Evolutionary conservation across 2,888 invertebrate species (phyloP).

Genomic region (Mythimna lalbum): DNA sequence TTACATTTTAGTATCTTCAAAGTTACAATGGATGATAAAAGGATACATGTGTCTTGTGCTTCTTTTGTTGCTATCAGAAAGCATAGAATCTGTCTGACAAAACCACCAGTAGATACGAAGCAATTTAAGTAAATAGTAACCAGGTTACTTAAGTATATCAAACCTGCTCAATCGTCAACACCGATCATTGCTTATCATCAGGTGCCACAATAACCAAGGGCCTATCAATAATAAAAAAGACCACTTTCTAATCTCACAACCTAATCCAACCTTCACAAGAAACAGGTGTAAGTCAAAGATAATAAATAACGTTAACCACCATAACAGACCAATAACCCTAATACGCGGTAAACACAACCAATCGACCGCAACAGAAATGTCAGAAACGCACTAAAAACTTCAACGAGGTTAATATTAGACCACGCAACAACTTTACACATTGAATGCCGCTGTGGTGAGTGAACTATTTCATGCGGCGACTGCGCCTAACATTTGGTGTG

Average conservation of each 20-base stretch:
- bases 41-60: too few relatives aligned
- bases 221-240: too few relatives aligned
- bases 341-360: constrained; percentile 35
- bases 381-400: constrained; percentile 49
- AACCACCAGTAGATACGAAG: too few relatives aligned
- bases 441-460: constrained; percentile 42
- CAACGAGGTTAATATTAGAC: constrained; percentile 49
- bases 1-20: too few relatives aligned
- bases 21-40: too few relatives aligned
- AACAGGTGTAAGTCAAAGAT: not conserved
- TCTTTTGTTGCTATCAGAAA: too few relatives aligned
- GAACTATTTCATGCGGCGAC: constrained; percentile 49
- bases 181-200: too few relatives aligned
- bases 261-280: not conserved
- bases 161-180: too few relatives aligned
- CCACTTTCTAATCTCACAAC: not conserved
- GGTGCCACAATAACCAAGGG: too few relatives aligned
- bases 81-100: too few relatives aligned
- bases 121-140: too few relatives aligned
- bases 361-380: constrained; percentile 38
- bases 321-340: constrained; percentile 34
- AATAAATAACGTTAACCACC: constrained; percentile 20
- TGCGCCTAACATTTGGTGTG: constrained; percentile 45
- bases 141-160: too few relatives aligned
- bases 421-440: constrained; percentile 33